These are phyloP conservation scores for Ctenicera cuprea DNA, from an alignment of 2,888 invertebrate species.

Conservation along the genomic window DNA sequence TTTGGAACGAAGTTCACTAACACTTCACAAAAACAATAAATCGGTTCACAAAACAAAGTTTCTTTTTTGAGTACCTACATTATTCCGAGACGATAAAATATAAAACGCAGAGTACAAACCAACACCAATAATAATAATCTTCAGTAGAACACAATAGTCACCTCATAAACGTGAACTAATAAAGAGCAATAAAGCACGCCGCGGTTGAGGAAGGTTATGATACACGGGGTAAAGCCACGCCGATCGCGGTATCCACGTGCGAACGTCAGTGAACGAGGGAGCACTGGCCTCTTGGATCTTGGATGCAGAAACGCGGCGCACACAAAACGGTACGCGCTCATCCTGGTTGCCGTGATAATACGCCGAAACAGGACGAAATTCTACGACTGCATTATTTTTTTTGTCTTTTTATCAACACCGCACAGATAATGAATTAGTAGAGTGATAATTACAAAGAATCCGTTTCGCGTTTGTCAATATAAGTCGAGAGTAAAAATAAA, in stretches of 20 bases:
- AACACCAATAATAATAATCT: background rate
- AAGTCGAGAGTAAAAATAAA: background rate
- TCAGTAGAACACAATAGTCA: slow-evolving; percentile 19
- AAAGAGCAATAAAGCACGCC: slow-evolving; percentile 47
- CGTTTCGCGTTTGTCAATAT: slow-evolving; percentile 6
- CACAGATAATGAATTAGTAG: slow-evolving; percentile 19
- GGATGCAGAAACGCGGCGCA: slow-evolving; percentile 60
- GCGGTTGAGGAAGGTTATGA: slow-evolving; percentile 55
- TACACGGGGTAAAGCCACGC: slow-evolving; percentile 52
- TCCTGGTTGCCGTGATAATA: slow-evolving; percentile 51
- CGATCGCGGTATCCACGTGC: slow-evolving; percentile 59
- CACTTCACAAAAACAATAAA: slow-evolving; percentile 29
- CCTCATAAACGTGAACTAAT: slow-evolving; percentile 34
- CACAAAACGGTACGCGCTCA: slow-evolving; percentile 59
- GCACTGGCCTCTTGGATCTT: slow-evolving; percentile 61
- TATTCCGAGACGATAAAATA: background rate
- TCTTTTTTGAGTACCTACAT: slow-evolving; percentile 10
- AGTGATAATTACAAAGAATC: slow-evolving; percentile 26
- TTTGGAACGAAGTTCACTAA: slow-evolving; percentile 17
- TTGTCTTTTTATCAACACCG: slow-evolving; percentile 32
- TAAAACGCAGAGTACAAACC: background rate
- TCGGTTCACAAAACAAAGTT: slow-evolving; percentile 8
- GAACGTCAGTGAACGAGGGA: slow-evolving; percentile 58
- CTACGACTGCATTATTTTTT: slow-evolving; percentile 45
- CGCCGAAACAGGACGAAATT: slow-evolving; percentile 50